Evolutionary conservation across 1,140 invertebrate genomes (phyloP).

Genomic region (Drosophila mauritiana): DNA sequence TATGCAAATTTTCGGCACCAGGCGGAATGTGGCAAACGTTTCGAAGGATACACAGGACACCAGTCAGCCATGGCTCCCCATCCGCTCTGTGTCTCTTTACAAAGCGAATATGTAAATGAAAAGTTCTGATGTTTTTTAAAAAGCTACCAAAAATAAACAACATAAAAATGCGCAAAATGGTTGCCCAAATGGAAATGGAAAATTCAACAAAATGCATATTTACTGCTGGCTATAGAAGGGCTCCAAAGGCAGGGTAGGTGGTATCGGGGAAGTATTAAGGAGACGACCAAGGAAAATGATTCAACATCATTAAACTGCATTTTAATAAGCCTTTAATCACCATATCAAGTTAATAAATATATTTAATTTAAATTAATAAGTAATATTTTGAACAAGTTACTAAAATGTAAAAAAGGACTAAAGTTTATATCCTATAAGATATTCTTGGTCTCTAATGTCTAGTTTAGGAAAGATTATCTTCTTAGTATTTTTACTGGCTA

Average conservation of each 20-base stretch:
- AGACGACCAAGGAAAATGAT: background rate
- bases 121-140: constrained; percentile 80
- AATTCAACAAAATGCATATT: constrained; percentile 80
- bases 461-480: too few species aligned
- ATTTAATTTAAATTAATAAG: too few species aligned
- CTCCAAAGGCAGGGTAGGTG: constrained; percentile 11
- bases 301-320: background rate
- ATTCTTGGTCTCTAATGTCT: too few species aligned
- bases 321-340: background rate
- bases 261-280: constrained; percentile 2
- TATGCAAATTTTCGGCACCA: constrained; percentile 82
- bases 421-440: too few species aligned
- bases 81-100: constrained; percentile 39
- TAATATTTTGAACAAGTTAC: too few species aligned
- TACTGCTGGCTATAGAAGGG: constrained; percentile 56
- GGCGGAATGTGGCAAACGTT: constrained; percentile 69
- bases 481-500: too few species aligned
- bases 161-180: constrained; percentile 77
- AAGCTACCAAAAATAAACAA: constrained; percentile 81
- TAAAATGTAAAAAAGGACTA: too few species aligned
- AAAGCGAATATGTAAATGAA: constrained; percentile 81
- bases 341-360: too few species aligned
- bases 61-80: constrained; percentile 8
- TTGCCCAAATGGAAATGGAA: constrained; percentile 62
- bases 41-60: constrained; percentile 71